These are phyloP conservation scores for Gnathonemus longibarbis DNA, from an alignment of 2,113 vertebrate species.

Conservation along the genomic window DNA sequence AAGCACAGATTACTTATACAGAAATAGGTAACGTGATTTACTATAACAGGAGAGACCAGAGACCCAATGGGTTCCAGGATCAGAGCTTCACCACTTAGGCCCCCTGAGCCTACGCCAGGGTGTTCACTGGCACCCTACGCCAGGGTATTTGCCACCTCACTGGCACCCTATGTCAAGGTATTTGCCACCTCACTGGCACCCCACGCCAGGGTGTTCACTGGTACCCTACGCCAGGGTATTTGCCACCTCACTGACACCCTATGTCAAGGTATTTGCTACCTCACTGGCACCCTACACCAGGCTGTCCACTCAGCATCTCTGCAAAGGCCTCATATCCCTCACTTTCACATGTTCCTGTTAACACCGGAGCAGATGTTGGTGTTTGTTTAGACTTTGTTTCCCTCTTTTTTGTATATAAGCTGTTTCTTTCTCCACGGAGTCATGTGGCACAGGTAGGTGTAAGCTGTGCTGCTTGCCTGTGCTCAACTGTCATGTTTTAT, in stretches of 20 bases:
- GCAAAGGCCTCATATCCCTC: neutral
- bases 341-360: slow-evolving; percentile 21
- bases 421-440: slow-evolving; percentile 61
- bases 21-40: neutral
- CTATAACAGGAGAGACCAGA: neutral
- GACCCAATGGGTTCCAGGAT: neutral
- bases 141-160: neutral
- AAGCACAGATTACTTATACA: neutral
- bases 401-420: slow-evolving; percentile 56
- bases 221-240: no score
- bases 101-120: neutral
- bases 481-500: neutral
- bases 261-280: no score
- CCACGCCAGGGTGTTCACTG: neutral
- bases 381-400: slow-evolving; percentile 42
- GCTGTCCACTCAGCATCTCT: neutral
- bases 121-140: neutral
- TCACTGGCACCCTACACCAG: no score
- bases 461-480: slow-evolving; percentile 40
- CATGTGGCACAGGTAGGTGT: slow-evolving; percentile 62
- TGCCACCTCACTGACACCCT: no score
- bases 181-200: neutral
- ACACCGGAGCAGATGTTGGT: slow-evolving; percentile 36
- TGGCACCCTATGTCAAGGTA: neutral
- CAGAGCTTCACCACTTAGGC: neutral